phyloP scores from a whole-genome alignment of 2,888 invertebrate genomes.

The Drosophila stalkeri region DNA sequence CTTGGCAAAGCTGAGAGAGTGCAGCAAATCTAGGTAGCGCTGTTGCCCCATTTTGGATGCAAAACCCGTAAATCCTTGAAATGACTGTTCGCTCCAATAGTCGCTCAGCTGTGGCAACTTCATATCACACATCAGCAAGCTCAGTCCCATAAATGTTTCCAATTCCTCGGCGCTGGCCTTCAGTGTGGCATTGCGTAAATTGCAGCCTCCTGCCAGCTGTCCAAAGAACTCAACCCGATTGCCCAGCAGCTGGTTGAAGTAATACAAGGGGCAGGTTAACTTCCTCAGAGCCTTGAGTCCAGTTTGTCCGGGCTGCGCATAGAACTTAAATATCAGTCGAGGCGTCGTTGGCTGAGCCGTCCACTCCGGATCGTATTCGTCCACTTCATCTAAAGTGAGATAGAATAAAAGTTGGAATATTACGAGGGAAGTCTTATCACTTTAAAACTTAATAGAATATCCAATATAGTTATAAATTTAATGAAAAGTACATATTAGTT shows the following conservation, averaged over 20 bases:
- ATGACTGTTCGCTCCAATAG: conserved; percentile 58
- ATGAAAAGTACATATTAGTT: too few species aligned
- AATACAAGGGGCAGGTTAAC: conserved; percentile 45
- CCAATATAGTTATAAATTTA: too few species aligned
- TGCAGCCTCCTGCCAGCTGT: conserved; percentile 52
- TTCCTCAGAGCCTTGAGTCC: conserved; percentile 43
- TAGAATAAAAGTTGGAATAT: neutral
- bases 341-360: conserved; percentile 40
- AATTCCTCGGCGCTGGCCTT: conserved; percentile 53
- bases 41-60: conserved; percentile 49
- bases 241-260: conserved; percentile 61
- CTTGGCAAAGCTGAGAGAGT: conserved; percentile 56
- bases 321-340: conserved; percentile 61
- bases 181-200: conserved; percentile 9
- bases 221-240: conserved; percentile 54
- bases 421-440: too few species aligned
- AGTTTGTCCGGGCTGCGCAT: conserved; percentile 36
- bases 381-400: conserved; percentile 47
- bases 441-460: too few species aligned
- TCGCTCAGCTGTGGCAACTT: conserved; percentile 56
- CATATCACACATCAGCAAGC: conserved; percentile 64
- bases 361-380: conserved; percentile 72
- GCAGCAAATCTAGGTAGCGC: conserved; percentile 59
- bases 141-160: conserved; percentile 64
- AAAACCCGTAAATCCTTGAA: conserved; percentile 64